Percentiles rank a stretch among this genome's conserved stretches.
Conservation (phyloP, 2,797 vertebrate species). For the Rousettus madagascariensis region DNA sequence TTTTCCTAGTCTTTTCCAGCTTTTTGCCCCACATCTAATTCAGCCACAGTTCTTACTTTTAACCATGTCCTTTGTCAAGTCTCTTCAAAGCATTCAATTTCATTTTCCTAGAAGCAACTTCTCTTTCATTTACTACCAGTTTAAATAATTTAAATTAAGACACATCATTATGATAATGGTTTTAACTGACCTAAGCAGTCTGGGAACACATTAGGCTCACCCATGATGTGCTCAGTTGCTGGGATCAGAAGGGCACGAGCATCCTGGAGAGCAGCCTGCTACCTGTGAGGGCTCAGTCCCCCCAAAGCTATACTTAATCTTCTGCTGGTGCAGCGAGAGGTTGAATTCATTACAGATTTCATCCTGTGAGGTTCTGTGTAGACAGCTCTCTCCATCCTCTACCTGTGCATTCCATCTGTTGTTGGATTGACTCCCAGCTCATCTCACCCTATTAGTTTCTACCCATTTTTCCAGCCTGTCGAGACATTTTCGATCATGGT, state of each 20-base stretch:
- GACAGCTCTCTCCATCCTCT: not conserved
- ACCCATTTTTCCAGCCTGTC: not conserved
- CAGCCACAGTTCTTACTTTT: not conserved
- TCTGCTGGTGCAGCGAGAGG: not conserved
- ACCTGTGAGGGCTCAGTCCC: not conserved
- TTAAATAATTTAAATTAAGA: not conserved
- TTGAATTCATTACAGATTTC: fast-evolving
- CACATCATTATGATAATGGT: not conserved
- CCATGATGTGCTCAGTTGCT: not conserved
- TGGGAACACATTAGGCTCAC: not conserved
- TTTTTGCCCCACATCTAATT: not conserved
- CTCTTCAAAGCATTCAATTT: not conserved
- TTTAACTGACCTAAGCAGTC: not conserved
- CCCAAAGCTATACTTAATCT: not conserved
- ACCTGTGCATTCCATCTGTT: not conserved
- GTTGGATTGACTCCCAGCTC: not conserved
- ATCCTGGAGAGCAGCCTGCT: not conserved
- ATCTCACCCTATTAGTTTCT: not conserved
- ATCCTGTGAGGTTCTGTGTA: fast-evolving
- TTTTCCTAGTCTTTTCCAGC: not conserved
- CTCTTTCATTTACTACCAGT: not conserved
- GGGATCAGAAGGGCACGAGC: not conserved
- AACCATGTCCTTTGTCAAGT: not conserved
- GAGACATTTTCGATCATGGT: not conserved
- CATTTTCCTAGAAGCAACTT: not conserved